Percentiles rank a stretch among this genome's conserved stretches.
Evolutionary conservation across 2,888 invertebrate species (phyloP).

Genomic region (Theodoxus fluviatilis): DNA sequence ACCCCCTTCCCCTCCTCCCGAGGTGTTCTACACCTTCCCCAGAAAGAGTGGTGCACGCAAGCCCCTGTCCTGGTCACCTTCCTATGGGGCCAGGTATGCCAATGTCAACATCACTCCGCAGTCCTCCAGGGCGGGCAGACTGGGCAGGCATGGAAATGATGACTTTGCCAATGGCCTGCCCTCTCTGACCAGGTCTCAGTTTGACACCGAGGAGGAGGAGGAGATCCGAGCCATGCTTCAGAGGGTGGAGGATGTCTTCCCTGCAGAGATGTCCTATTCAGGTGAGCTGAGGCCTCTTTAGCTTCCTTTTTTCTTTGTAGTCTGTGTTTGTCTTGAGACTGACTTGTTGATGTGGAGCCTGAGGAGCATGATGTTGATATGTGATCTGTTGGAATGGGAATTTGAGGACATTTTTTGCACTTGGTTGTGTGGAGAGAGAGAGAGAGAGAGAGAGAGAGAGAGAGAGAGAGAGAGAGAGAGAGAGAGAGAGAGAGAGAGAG

Average conservation of each 20-base stretch:
- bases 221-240: conserved; percentile 45
- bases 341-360: background rate
- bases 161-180: conserved; percentile 47
- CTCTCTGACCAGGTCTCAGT: conserved; percentile 40
- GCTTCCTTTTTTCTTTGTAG: no score
- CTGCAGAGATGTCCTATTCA: conserved; percentile 41
- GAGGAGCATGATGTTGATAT: background rate
- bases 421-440: no score
- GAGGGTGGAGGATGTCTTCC: conserved; percentile 41
- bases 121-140: conserved; percentile 31
- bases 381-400: no score
- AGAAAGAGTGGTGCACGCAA: background rate
- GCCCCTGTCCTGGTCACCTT: background rate
- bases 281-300: no score
- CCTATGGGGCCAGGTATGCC: background rate
- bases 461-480: no score
- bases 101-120: background rate
- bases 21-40: no score
- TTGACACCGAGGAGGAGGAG: conserved; percentile 45
- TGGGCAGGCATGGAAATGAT: conserved; percentile 40
- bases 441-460: no score
- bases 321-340: background rate
- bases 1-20: conserved; percentile 7
- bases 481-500: no score
- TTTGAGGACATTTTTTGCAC: no score